Conservation (phyloP, 2,113 vertebrate genomes). For the Myotis lucifugus region DNA sequence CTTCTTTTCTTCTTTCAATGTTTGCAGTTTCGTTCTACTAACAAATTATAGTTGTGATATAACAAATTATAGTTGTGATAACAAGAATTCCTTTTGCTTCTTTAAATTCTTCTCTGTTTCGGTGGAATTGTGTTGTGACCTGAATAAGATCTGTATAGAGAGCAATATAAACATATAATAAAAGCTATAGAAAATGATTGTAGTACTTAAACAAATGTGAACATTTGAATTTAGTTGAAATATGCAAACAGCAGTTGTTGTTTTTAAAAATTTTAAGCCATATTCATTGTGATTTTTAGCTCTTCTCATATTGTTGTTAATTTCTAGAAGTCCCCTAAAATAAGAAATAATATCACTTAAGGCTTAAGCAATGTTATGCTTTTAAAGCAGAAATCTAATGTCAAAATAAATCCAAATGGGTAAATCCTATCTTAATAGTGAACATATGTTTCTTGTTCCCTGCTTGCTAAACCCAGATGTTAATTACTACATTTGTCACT, state of each 20-base stretch:
- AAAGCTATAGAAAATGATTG: background rate
- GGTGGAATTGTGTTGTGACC: background rate
- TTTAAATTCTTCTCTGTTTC: conserved; percentile 28
- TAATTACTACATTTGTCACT: conserved; percentile 78
- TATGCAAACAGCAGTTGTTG: background rate
- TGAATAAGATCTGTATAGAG: background rate
- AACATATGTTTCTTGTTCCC: conserved; percentile 67
- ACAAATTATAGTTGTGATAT: background rate
- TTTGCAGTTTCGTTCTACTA: conserved; percentile 11
- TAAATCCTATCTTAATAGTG: conserved; percentile 69
- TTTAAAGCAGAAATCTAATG: conserved; percentile 68
- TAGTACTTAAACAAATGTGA: background rate
- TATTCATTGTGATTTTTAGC: conserved; percentile 47
- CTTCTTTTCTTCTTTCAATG: background rate
- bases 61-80: background rate
- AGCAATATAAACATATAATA: background rate
- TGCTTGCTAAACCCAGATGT: conserved; percentile 75
- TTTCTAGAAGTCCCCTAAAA: conserved; percentile 66
- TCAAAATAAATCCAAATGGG: conserved; percentile 78
- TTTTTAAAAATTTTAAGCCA: background rate
- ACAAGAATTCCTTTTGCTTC: background rate
- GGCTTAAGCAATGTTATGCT: conserved; percentile 61
- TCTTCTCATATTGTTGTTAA: conserved; percentile 29
- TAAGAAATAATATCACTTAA: conserved; percentile 57
- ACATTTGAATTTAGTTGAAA: background rate